Evolutionary conservation across 1,140 invertebrate genomes (phyloP), one percentile per base, ranked within the genome.

Genomic region (Calycopis cecrops): DNA sequence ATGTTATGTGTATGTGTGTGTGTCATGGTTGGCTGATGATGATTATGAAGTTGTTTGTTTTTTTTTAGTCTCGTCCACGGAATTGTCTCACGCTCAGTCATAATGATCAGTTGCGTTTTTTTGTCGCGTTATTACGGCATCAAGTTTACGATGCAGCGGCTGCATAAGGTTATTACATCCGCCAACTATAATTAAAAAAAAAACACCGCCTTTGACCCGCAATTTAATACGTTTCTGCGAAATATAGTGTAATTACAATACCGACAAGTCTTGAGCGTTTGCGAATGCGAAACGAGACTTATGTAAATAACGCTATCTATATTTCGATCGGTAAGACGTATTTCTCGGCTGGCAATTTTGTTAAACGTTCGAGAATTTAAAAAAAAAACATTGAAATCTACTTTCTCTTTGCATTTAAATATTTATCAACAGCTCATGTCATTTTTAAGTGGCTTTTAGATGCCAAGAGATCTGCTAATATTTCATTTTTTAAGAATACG

Each of bases 91-190:
- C 21, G 21, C 40, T 44, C 40, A 44, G 40, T 3, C 17, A 9
- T 44, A 17, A 44, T 44, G 14, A 16, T 16, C 14, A 14, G 40
- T 44, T 44, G 16, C 40, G 17, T 9, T 44, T 28, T 28, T 28
- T 28, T 28, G 21, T 28, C 21, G 21, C 21, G 21, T 28, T 28
- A 28, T 28, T 28, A 28, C 21, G 21, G 21, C 21, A 28, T 28
- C 6, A 28, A 28, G 72, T 68, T 71, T 57, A 60, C 70, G 67
- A 71, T 77, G 76, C 76, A 79, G 42, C 57, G 53, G 50, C 60
- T 68, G 68, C 73, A 77, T 81, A 81, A 52, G 55, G 63, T 66
- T 76, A 79, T 76, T 73, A 77, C 72, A 54, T 48, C 38, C 62
- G 37, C 37, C 55, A 48, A 3, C 59, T 69, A 63, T 73, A 78